Evolutionary conservation across 2,797 vertebrate genomes (phyloP).

Genomic region (Ptychadena robeensis): DNA sequence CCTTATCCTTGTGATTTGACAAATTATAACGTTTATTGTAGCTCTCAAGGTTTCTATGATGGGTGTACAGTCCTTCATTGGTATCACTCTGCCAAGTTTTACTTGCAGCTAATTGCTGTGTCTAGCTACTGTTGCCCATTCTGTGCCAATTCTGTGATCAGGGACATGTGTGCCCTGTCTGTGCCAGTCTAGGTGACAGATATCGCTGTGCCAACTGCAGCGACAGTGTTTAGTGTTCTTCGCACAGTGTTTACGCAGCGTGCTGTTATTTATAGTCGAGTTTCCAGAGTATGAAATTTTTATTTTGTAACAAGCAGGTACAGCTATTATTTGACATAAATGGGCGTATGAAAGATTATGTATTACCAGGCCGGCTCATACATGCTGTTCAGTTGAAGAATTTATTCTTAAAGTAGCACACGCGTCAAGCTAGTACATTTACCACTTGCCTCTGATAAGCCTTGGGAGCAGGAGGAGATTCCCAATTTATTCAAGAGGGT

Average conservation of each 20-base stretch:
- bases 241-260: background rate
- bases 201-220: background rate
- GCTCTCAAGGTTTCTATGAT: background rate
- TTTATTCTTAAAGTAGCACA: too few relatives aligned
- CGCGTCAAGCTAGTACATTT: too few relatives aligned
- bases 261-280: background rate
- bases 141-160: conserved; percentile 11
- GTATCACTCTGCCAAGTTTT: background rate
- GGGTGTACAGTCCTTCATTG: background rate
- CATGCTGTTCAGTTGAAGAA: too few relatives aligned
- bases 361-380: background rate
- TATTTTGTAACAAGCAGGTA: background rate
- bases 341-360: background rate
- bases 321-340: background rate
- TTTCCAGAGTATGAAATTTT: background rate
- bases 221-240: background rate
- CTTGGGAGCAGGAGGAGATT: too few relatives aligned
- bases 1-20: too few relatives aligned
- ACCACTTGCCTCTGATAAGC: too few relatives aligned
- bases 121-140: background rate
- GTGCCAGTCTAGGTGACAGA: background rate
- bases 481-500: too few relatives aligned
- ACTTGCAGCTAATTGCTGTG: background rate
- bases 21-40: background rate
- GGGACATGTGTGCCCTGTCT: background rate